Evolutionary conservation across 2,888 invertebrate species (phyloP).

Genomic region (Lochmaea capreae): DNA sequence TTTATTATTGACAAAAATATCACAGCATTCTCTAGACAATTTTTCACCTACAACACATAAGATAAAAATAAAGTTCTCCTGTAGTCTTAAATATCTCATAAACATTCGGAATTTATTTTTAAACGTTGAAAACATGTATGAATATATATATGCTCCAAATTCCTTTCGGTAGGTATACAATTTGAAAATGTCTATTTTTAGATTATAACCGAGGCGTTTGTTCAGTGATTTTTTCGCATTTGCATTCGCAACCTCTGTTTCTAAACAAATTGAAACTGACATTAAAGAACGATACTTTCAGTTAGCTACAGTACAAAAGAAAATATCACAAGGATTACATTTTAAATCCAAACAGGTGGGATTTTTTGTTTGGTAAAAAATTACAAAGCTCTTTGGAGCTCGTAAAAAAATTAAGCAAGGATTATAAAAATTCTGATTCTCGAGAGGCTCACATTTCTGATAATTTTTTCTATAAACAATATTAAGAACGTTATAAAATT

Average conservation of each 20-base stretch:
- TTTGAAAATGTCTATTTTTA: conserved; percentile 45
- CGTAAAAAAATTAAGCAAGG: no score
- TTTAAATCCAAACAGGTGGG: no score
- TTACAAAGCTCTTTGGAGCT: no score
- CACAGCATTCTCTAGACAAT: background rate
- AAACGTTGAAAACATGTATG: conserved; percentile 42
- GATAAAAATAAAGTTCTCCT: conserved; percentile 28
- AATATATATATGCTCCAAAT: conserved; percentile 42
- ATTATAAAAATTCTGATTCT: no score
- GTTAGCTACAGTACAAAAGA: background rate
- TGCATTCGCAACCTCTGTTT: background rate
- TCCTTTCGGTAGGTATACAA: conserved; percentile 36
- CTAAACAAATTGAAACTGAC: background rate
- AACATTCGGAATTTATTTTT: conserved; percentile 48
- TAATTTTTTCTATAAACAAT: no score
- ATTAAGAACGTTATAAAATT: no score
- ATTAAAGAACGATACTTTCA: background rate
- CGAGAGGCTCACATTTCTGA: no score
- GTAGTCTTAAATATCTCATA: conserved; percentile 40
- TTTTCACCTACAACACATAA: conserved; percentile 12
- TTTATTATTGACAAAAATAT: background rate
- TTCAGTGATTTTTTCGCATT: background rate
- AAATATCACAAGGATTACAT: background rate
- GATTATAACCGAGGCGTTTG: conserved; percentile 11
- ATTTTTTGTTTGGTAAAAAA: no score